Evolutionary conservation across 2,113 vertebrate genomes (phyloP), one percentile per base, ranked within the genome.

Genomic region (Hepsetus odoe): DNA sequence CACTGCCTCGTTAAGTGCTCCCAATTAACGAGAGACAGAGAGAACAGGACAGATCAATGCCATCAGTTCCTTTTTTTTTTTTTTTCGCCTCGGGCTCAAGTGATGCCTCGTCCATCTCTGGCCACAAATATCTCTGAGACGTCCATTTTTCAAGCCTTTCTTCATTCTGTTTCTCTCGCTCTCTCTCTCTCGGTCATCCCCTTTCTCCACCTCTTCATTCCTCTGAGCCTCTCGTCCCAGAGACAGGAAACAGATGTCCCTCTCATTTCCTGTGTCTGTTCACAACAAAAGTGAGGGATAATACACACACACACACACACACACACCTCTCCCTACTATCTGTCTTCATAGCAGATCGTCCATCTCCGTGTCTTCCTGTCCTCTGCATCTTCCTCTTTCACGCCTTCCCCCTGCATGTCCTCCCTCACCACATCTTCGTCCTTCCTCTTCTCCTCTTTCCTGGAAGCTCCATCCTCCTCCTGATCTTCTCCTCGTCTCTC

Each of bases 191-290:
- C 55, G n/a, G n/a, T n/a, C n/a, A n/a, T n/a, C 6, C 44, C 42
- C 16, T 56, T 40, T 56, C 26, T 12, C 3, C 9, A 14, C 14
- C 12, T 13, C 26, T 55, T 20, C 18, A n/a, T n/a, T n/a, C n/a
- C n/a, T n/a, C 6, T 24, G 24, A 10, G 26, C 55, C 79, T 28
- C 64, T 51, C 32, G 8, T 24, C 59, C 65, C 67, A 18, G 22
- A 35, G 71, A 71, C 70, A 80, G 79, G 70, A 84, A 84, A 76
- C 79, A 81, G 72, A 77, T 56, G 68, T 76, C 46, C 40, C 13
- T 20, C 53, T 46, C 61, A 69, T 77, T 82, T 80, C 69, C 83
- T 72, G 58, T 79, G 59, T 79, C 59, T 78, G 66, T n/a, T 58
- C 26, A 67, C 6, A 67, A 67, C n/a, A 68, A 35, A 44, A 6